Evolutionary conservation across 37 sponge, comb jelly and placozoan genomes (phyloP).

Genomic region (Chondrosia reniformis): DNA sequence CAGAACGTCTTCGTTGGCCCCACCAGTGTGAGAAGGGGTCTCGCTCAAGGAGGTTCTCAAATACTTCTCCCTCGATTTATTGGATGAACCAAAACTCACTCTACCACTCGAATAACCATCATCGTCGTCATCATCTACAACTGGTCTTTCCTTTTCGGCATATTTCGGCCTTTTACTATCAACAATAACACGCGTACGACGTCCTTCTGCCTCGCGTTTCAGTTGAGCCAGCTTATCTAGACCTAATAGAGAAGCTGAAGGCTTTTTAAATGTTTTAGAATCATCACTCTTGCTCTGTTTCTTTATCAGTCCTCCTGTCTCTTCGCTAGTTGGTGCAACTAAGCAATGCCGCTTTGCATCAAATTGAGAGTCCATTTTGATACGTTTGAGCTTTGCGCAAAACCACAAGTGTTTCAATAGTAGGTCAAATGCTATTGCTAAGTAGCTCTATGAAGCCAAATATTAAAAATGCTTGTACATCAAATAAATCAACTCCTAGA

Average conservation of each 20-base stretch:
- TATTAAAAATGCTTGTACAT: too few relatives aligned
- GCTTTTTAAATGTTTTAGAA: constrained; percentile 64
- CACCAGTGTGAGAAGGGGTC: constrained; percentile 91
- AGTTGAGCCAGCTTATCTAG: constrained; percentile 70
- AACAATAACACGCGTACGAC: background rate
- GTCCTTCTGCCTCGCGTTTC: constrained; percentile 44
- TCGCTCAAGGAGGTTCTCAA: constrained; percentile 58
- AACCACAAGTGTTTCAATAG: too few relatives aligned
- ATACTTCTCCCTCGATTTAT: constrained; percentile 20
- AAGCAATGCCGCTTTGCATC: background rate
- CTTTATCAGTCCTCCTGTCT: constrained; percentile 64
- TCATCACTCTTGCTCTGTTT: constrained; percentile 31
- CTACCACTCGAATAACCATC: constrained; percentile 24
- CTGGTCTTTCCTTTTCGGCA: background rate
- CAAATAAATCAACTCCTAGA: too few relatives aligned
- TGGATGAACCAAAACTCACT: constrained; percentile 48
- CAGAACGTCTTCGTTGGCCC: constrained; percentile 73
- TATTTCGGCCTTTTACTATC: background rate
- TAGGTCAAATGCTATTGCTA: too few relatives aligned
- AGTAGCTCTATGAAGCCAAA: too few relatives aligned
- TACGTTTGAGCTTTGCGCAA: too few relatives aligned
- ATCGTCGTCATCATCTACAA: constrained; percentile 23
- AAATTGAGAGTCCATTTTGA: too few relatives aligned
- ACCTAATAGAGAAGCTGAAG: constrained; percentile 72
- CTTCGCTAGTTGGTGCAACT: constrained; percentile 41